These are phyloP conservation scores for Artibeus jamaicensis DNA, from an alignment of 2,797 vertebrate genomes.

Conservation along the genomic window DNA sequence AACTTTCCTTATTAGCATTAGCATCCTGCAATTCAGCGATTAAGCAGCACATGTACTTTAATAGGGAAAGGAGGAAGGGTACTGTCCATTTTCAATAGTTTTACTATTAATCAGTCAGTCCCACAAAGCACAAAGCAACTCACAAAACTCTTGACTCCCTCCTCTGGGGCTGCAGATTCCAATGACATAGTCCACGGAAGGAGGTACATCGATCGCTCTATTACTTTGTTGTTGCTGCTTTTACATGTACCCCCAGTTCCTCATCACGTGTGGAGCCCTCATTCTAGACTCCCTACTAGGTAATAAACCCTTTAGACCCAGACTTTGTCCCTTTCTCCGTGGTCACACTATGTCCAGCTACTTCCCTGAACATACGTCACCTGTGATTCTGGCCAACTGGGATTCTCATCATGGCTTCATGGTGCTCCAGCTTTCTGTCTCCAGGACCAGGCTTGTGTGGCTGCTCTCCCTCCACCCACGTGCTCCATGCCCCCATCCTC, in stretches of 20 bases:
- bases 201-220: background rate
- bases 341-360: background rate
- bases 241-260: background rate
- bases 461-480: too few relatives aligned
- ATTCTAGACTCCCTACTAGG: background rate
- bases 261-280: background rate
- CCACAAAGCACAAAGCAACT: background rate
- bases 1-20: background rate
- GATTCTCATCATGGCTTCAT: background rate
- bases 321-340: background rate
- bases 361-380: background rate
- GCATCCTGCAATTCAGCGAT: background rate
- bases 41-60: background rate
- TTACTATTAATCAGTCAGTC: background rate
- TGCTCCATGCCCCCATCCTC: background rate
- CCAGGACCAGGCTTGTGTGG: background rate
- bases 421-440: background rate
- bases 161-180: background rate
- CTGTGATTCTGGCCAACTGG: background rate
- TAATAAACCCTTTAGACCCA: background rate
- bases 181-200: too few relatives aligned
- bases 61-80: too few relatives aligned
- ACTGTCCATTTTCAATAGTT: background rate
- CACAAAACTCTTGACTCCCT: background rate
- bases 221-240: background rate